These are phyloP conservation scores for Lucinisca nassula DNA, from an alignment of 2,888 invertebrate genomes.

Conservation along the genomic window DNA sequence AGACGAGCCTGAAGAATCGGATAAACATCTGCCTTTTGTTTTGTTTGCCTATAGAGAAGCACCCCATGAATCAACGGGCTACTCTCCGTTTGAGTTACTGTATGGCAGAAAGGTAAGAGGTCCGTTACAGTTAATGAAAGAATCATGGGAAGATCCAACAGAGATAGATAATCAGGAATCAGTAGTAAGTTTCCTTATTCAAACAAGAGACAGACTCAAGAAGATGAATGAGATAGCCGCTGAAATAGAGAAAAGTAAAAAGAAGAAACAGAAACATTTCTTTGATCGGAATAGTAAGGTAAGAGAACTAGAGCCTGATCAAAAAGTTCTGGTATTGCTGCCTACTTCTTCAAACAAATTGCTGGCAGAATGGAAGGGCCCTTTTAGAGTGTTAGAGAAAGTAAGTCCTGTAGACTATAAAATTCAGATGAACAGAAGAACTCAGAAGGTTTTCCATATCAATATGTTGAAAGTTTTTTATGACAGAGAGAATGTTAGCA, in stretches of 20 bases:
- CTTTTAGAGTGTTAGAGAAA: not conserved
- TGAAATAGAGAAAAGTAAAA: not conserved
- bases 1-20: not conserved
- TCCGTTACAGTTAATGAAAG: not conserved
- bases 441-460: conserved; percentile 1
- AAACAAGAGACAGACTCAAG: not conserved
- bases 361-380: conserved; percentile 5
- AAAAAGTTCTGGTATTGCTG: not conserved
- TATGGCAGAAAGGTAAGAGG: conserved; percentile 12
- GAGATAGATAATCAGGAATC: not conserved
- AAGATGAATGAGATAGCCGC: not conserved
- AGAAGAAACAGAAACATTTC: not conserved
- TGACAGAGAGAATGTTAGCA: not conserved
- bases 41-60: conserved; percentile 12
- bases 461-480: conserved; percentile 1
- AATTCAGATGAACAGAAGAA: not conserved
- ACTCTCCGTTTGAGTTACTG: not conserved
- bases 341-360: not conserved
- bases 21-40: conserved; percentile 3
- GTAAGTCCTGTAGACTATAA: conserved; percentile 12
- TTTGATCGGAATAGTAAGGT: not conserved
- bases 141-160: not conserved
- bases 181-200: not conserved
- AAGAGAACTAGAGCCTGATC: not conserved
- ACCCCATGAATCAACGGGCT: conserved; percentile 9